Conservation (phyloP, 2,797 vertebrate species). For the Erethizon dorsatum region DNA sequence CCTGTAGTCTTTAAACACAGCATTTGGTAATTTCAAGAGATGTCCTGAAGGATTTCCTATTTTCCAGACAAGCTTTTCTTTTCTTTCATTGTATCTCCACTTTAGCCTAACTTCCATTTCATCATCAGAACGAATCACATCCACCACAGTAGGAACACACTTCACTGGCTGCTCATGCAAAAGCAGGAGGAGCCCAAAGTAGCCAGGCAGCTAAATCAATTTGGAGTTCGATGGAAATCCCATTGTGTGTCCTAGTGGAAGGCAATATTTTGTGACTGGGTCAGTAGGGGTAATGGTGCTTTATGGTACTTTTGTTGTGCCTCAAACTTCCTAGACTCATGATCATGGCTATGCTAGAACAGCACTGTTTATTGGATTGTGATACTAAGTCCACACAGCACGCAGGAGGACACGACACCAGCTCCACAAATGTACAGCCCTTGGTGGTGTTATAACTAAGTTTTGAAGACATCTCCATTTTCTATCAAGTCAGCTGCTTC, state of each 20-base stretch:
- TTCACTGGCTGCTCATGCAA: background rate
- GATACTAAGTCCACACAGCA: background rate
- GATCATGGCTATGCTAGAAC: background rate
- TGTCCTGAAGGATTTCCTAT: background rate
- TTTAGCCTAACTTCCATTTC: background rate
- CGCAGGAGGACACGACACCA: background rate
- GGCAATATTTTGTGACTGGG: background rate
- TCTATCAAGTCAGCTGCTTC: background rate
- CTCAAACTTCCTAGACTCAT: background rate
- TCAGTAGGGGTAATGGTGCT: background rate
- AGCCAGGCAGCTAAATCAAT: background rate
- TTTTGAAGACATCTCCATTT: background rate
- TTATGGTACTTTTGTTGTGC: background rate
- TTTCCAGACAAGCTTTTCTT: background rate
- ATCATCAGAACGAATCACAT: background rate
- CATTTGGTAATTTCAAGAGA: background rate
- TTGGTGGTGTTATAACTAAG: background rate
- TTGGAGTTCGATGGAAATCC: background rate
- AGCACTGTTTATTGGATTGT: background rate
- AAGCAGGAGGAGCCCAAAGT: background rate
- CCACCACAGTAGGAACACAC: accelerated
- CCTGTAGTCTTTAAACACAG: background rate
- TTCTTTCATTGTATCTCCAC: background rate
- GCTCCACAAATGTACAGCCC: background rate
- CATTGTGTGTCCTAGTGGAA: background rate